Percentiles rank a stretch among this genome's conserved stretches.
Evolutionary conservation across 2,797 vertebrate species (phyloP).

Genomic region (Typhlichthys eigenmanni): DNA sequence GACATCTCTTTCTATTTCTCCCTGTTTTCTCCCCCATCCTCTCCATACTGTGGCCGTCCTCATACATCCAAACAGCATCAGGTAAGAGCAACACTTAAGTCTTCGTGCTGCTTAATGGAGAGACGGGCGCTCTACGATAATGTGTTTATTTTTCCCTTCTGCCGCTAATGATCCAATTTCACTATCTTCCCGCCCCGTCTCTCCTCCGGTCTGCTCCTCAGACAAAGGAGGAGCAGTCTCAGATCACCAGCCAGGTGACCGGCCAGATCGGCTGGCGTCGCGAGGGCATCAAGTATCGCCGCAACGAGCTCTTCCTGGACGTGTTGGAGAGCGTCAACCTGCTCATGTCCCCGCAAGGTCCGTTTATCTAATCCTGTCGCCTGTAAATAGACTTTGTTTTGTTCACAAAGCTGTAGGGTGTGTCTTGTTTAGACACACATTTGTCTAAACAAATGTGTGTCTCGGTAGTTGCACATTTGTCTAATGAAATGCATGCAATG

Average conservation of each 20-base stretch:
- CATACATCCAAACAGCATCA: conserved; percentile 69
- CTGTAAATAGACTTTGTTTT: too few species aligned
- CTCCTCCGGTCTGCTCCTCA: conserved; percentile 58
- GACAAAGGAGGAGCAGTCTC: conserved; percentile 99
- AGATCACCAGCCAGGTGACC: conserved; percentile 99
- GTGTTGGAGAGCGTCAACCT: conserved; percentile 98
- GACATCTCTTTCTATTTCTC: not conserved
- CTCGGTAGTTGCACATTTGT: too few species aligned
- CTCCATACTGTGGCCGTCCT: conserved; percentile 18
- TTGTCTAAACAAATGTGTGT: too few species aligned
- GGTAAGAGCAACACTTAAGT: conserved; percentile 54
- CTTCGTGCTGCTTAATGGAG: not conserved
- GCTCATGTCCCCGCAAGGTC: conserved; percentile 98
- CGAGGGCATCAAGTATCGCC: conserved; percentile 97
- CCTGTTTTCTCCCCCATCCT: conserved; percentile 2
- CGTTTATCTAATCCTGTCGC: too few species aligned
- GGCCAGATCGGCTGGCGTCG: conserved; percentile 98
- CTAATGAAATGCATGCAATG: too few species aligned
- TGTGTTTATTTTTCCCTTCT: not conserved
- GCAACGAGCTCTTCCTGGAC: conserved; percentile 96
- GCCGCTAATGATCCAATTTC: conserved; percentile 16
- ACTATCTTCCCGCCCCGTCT: conserved; percentile 22
- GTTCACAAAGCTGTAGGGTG: too few species aligned
- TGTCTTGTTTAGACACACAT: too few species aligned
- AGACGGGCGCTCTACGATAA: too few species aligned